phyloP scores from a whole-genome alignment of 92 coral and sea anemone genomes.

The Isaurus tuberculatus region DNA sequence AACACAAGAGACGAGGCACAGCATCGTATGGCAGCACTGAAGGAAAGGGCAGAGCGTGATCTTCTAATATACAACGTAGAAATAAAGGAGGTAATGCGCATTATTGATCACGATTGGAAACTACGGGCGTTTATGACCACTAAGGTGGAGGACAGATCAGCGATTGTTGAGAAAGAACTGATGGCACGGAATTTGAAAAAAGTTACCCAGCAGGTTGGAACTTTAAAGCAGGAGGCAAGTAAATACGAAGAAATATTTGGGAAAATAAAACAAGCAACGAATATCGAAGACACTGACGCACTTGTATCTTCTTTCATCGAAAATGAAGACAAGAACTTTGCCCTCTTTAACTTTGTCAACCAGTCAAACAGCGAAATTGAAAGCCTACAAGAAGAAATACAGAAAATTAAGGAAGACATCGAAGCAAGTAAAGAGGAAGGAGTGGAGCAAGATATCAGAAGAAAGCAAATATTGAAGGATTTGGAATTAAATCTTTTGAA shows the following conservation, averaged over 20 bases:
- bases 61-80: constrained; percentile 78
- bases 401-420: constrained; percentile 73
- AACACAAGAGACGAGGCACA: constrained; percentile 95
- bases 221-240: constrained; percentile 68
- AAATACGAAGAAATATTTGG: constrained; percentile 88
- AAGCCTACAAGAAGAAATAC: constrained; percentile 79
- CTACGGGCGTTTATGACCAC: constrained; percentile 91
- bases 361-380: constrained; percentile 90
- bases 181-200: constrained; percentile 68
- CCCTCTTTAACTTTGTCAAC: constrained; percentile 93
- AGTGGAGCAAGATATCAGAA: constrained; percentile 72
- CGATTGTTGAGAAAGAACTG: constrained; percentile 77
- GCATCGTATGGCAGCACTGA: constrained; percentile 89
- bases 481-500: constrained; percentile 67
- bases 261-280: constrained; percentile 90
- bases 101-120: constrained; percentile 93
- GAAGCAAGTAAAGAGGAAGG: constrained; percentile 77
- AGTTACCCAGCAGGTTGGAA: constrained; percentile 68
- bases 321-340: constrained; percentile 95
- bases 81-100: constrained; percentile 90
- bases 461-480: constrained; percentile 81
- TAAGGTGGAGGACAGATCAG: constrained; percentile 87
- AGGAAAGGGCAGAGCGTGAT: constrained; percentile 95
- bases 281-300: constrained; percentile 79
- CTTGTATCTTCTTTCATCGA: constrained; percentile 88